phyloP scores from a whole-genome alignment of 2,113 vertebrate species.

The Syngnathoides biaculeatus region DNA sequence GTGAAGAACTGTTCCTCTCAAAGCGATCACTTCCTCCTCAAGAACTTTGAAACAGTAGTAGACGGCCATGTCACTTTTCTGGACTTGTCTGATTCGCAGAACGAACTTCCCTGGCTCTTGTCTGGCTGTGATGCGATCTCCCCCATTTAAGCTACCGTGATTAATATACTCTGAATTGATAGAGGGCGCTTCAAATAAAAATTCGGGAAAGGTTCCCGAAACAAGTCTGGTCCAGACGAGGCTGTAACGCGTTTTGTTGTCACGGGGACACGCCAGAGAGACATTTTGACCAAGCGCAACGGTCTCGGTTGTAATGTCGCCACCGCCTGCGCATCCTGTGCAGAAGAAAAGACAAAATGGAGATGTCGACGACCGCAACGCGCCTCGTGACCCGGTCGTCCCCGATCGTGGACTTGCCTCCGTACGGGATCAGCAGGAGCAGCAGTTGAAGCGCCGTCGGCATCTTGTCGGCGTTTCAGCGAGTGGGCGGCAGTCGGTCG shows the following conservation, averaged over 20 bases:
- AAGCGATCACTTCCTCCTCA: no score
- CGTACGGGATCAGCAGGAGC: not conserved
- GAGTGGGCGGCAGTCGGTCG: no score
- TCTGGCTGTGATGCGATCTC: not conserved
- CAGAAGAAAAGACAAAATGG: not conserved
- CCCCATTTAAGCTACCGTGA: accelerated
- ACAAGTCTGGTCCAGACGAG: slow-evolving; percentile 38
- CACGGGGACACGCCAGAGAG: slow-evolving; percentile 12
- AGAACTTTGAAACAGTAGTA: slow-evolving; percentile 38
- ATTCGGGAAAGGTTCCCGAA: slow-evolving; percentile 14
- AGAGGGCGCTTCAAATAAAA: slow-evolving; percentile 9
- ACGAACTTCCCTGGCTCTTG: slow-evolving; percentile 18
- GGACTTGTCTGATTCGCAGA: slow-evolving; percentile 4
- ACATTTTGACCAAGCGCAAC: slow-evolving; percentile 18
- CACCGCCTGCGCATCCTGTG: slow-evolving; percentile 11
- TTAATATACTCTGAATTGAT: not conserved
- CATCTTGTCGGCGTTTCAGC: slow-evolving; percentile 9
- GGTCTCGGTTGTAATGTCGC: not conserved
- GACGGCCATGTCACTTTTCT: slow-evolving; percentile 20
- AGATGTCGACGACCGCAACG: not conserved
- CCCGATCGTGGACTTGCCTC: slow-evolving; percentile 12
- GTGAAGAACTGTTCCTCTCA: slow-evolving; percentile 22
- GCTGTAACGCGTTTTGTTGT: no score
- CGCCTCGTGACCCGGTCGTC: no score
- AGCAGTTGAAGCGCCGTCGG: not conserved